Conservation (phyloP, 2,113 vertebrate genomes). For the Dolichotis patagonum region DNA sequence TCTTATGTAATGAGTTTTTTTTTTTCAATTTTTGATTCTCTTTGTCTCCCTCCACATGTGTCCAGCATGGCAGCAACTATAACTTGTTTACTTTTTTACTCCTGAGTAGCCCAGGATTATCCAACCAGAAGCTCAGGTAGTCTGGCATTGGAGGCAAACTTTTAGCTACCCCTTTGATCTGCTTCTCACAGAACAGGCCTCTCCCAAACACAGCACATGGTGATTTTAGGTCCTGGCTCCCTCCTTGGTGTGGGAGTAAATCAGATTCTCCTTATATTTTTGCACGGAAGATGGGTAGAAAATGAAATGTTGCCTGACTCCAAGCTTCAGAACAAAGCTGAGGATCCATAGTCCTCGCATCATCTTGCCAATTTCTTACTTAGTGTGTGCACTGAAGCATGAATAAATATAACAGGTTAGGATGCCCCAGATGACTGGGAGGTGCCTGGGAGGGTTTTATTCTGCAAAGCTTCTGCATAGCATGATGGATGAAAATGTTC, state of each 20-base stretch:
- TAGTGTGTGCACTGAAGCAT: slow-evolving; percentile 61
- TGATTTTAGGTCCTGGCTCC: not conserved
- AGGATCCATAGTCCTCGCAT: slow-evolving; percentile 59
- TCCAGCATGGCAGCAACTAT: not conserved
- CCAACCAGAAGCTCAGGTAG: not conserved
- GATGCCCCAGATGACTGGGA: slow-evolving; percentile 66
- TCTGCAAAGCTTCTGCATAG: slow-evolving; percentile 69
- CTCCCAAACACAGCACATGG: not conserved
- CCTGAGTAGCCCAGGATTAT: not conserved
- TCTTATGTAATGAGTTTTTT: not conserved
- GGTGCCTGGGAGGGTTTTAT: slow-evolving; percentile 74
- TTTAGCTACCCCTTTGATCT: not conserved
- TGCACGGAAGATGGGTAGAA: slow-evolving; percentile 36
- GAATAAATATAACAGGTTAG: slow-evolving; percentile 75
- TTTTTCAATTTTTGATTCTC: slow-evolving; percentile 26
- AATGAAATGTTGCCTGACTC: slow-evolving; percentile 62
- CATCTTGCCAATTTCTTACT: slow-evolving; percentile 73
- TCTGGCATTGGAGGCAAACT: not conserved
- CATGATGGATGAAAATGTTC: slow-evolving; percentile 72
- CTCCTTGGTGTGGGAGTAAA: not conserved
- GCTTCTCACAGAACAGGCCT: not conserved
- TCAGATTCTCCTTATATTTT: slow-evolving; percentile 43
- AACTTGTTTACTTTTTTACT: not conserved
- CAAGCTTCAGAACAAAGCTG: slow-evolving; percentile 63
- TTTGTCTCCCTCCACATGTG: not conserved